A percentile compares a stretch with the other conserved stretches of the same genome.
phyloP scores from a whole-genome alignment of 2,113 vertebrate genomes.

The Hepsetus odoe region DNA sequence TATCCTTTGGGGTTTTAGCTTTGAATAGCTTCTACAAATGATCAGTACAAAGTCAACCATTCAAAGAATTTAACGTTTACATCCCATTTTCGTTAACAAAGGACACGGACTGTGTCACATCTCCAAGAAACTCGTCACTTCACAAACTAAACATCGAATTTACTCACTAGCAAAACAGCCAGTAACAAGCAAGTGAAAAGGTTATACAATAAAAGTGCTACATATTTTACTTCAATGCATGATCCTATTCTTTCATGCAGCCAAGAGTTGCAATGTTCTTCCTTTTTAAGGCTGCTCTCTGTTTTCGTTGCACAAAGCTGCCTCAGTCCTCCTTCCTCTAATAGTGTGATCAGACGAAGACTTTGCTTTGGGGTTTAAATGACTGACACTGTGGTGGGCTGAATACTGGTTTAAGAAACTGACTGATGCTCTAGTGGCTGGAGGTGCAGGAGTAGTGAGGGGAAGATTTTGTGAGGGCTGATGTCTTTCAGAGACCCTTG shows the following conservation, averaged over 20 bases:
- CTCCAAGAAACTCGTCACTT: background rate
- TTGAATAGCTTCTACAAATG: too few species aligned
- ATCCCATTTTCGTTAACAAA: background rate
- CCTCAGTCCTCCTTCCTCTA: conserved; percentile 57
- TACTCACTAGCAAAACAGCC: background rate
- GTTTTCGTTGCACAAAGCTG: conserved; percentile 25
- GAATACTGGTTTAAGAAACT: conserved; percentile 78
- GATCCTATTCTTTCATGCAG: background rate
- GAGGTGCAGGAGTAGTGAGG: conserved; percentile 63
- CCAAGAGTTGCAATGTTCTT: background rate
- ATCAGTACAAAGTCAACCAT: too few species aligned
- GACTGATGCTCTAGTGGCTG: conserved; percentile 71
- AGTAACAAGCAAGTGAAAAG: background rate
- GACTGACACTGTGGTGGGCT: conserved; percentile 69
- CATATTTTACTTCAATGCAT: background rate
- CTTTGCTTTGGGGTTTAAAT: conserved; percentile 59
- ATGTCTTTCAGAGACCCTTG: conserved; percentile 64
- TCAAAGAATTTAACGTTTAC: background rate
- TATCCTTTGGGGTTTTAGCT: too few species aligned
- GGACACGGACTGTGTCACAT: background rate
- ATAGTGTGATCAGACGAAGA: conserved; percentile 9
- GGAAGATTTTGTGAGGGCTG: conserved; percentile 54
- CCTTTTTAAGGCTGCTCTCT: conserved; percentile 13
- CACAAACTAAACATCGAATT: background rate
- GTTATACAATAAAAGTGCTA: background rate